Percentiles rank a stretch among this genome's conserved stretches.
Evolutionary conservation across 2,888 invertebrate genomes (phyloP).

Genomic region (Hofmannophila pseudospretella): DNA sequence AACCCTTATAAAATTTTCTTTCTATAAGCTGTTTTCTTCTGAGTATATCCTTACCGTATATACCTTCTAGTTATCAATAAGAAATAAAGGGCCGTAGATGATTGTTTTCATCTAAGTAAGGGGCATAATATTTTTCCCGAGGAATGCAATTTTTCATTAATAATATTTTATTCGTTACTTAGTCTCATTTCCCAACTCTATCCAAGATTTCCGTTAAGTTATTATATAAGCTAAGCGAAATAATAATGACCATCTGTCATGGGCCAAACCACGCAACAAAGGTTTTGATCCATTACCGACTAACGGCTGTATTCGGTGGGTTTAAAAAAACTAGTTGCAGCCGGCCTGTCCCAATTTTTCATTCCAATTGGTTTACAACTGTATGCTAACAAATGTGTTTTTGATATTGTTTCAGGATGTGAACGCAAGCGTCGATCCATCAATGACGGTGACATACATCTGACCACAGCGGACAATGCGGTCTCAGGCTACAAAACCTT

Average conservation of each 20-base stretch:
- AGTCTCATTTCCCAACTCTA: no score
- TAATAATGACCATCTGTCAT: constrained; percentile 40
- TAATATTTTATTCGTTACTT: no score
- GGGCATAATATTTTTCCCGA: no score
- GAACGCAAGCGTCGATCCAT: constrained; percentile 43
- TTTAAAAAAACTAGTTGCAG: constrained; percentile 28
- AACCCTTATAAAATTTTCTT: no score
- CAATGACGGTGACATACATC: constrained; percentile 54
- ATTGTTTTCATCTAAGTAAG: no score
- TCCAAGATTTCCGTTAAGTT: constrained; percentile 7
- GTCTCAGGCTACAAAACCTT: constrained; percentile 67
- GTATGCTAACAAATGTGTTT: constrained; percentile 9
- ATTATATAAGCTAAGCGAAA: constrained; percentile 25
- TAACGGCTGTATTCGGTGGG: constrained; percentile 35
- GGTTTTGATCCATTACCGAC: constrained; percentile 29
- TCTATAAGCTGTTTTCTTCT: no score
- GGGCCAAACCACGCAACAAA: constrained; percentile 36
- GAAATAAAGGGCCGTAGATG: no score
- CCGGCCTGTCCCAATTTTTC: constrained; percentile 16
- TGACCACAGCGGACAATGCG: constrained; percentile 66
- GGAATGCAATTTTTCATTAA: no score
- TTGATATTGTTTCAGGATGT: constrained; percentile 70
- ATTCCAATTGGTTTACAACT: not conserved
- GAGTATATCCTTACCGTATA: no score
- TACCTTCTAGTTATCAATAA: no score